These are phyloP conservation scores for Lophura nycthemera DNA, from an alignment of 2,113 vertebrate genomes.

Conservation along the genomic window DNA sequence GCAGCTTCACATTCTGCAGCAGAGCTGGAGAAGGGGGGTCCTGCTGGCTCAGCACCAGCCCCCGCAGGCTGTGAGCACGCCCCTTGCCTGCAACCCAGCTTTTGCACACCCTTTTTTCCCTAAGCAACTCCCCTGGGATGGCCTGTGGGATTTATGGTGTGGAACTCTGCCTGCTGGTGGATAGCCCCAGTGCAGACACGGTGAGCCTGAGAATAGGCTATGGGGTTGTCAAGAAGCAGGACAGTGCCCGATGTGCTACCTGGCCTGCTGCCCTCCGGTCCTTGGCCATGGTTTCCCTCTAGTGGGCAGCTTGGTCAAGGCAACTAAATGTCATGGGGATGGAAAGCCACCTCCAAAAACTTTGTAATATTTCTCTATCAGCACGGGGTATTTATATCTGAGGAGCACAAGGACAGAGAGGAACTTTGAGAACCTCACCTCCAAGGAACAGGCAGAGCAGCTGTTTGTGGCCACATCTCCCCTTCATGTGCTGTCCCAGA, in stretches of 20 bases:
- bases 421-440: not conserved
- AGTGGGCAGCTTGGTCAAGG: constrained; percentile 48
- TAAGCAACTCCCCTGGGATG: not conserved
- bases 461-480: not conserved
- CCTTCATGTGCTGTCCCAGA: not conserved
- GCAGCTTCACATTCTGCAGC: not conserved
- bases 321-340: not conserved
- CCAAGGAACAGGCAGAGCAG: not conserved
- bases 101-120: not conserved
- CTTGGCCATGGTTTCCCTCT: constrained; percentile 62
- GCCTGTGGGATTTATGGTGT: not conserved
- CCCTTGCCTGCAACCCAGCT: not conserved
- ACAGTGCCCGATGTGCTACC: not conserved
- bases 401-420: not conserved
- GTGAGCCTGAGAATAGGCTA: not conserved
- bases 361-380: not conserved
- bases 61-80: not conserved
- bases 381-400: not conserved
- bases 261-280: not conserved
- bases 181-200: not conserved
- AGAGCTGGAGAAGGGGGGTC: not conserved
- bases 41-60: not conserved
- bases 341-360: not conserved
- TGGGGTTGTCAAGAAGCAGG: not conserved
- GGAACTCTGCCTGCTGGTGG: not conserved